phyloP scores from a whole-genome alignment of 2,888 invertebrate genomes.

The Myathropa florea region DNA sequence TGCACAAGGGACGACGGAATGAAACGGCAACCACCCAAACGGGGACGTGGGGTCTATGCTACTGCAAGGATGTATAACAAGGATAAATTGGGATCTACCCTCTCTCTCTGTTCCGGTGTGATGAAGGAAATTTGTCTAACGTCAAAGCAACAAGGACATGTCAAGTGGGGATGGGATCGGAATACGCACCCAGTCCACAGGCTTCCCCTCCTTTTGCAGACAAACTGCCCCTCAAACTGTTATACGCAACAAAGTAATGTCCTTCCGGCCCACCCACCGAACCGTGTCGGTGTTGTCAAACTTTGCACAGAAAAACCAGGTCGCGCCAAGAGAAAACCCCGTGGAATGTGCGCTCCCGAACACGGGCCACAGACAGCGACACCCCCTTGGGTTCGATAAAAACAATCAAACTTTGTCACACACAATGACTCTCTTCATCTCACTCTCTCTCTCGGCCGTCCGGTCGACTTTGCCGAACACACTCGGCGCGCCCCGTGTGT shows the following conservation, averaged over 20 bases:
- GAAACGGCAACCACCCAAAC: slow-evolving; percentile 29
- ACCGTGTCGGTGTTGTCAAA: not conserved
- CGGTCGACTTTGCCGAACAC: not conserved
- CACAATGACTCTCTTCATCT: not conserved
- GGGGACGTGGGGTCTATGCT: slow-evolving; percentile 5
- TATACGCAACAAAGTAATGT: slow-evolving; percentile 42
- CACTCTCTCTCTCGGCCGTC: not conserved
- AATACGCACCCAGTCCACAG: not conserved
- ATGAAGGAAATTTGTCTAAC: slow-evolving; percentile 31
- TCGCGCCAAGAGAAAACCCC: slow-evolving; percentile 43
- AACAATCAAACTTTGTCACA: slow-evolving; percentile 37
- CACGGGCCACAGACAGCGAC: not conserved
- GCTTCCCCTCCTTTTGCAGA: slow-evolving; percentile 32
- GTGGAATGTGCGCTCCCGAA: not conserved
- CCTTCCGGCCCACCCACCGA: not conserved
- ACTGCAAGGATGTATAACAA: slow-evolving; percentile 53
- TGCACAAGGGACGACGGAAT: slow-evolving; percentile 39
- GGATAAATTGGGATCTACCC: slow-evolving; percentile 67
- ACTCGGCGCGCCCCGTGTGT: slow-evolving; percentile 15
- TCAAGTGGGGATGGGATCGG: not conserved
- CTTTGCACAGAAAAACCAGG: slow-evolving; percentile 48
- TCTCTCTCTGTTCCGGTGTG: slow-evolving; percentile 17
- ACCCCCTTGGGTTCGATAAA: slow-evolving; percentile 55
- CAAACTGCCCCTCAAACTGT: slow-evolving; percentile 57
- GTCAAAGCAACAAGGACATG: slow-evolving; percentile 16